A percentile compares a stretch with the other conserved stretches of the same genome.
Evolutionary conservation across 2,113 vertebrate genomes (phyloP).

Genomic region (Phylloscopus whistleri): DNA sequence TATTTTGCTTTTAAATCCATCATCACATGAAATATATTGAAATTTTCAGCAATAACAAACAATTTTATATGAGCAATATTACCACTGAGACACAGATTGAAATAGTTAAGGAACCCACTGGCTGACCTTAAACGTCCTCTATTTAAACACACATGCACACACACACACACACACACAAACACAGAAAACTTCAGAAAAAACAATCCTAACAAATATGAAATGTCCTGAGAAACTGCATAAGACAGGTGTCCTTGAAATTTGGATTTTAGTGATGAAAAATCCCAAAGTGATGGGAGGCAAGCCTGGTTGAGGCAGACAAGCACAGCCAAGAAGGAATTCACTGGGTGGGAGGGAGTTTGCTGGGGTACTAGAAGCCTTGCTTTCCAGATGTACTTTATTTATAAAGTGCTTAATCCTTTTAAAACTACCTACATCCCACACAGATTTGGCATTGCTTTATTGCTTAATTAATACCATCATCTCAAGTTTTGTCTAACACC

Average conservation of each 20-base stretch:
- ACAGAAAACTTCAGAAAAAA: neutral
- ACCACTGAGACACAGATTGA: conserved; percentile 69
- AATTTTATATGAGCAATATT: conserved; percentile 62
- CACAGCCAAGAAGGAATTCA: neutral
- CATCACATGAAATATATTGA: conserved; percentile 68
- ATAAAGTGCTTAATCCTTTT: conserved; percentile 10
- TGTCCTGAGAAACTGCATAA: neutral
- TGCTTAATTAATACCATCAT: conserved; percentile 45
- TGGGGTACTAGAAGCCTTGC: neutral
- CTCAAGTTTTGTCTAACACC: neutral
- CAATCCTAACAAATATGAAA: neutral
- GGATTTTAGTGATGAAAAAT: neutral
- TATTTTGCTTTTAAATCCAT: conserved; percentile 74
- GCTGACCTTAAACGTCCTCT: conserved; percentile 61
- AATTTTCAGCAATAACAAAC: conserved; percentile 71
- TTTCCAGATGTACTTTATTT: conserved; percentile 60
- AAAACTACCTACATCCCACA: conserved; percentile 44
- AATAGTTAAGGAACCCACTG: conserved; percentile 64
- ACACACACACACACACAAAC: neutral
- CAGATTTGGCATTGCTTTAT: neutral
- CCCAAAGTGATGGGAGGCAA: accelerated
- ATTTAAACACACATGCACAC: neutral
- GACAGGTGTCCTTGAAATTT: neutral
- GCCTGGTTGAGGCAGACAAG: neutral
- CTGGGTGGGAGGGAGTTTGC: neutral